Conservation (phyloP, 2,888 invertebrate species). For the Camponotus fellah region DNA sequence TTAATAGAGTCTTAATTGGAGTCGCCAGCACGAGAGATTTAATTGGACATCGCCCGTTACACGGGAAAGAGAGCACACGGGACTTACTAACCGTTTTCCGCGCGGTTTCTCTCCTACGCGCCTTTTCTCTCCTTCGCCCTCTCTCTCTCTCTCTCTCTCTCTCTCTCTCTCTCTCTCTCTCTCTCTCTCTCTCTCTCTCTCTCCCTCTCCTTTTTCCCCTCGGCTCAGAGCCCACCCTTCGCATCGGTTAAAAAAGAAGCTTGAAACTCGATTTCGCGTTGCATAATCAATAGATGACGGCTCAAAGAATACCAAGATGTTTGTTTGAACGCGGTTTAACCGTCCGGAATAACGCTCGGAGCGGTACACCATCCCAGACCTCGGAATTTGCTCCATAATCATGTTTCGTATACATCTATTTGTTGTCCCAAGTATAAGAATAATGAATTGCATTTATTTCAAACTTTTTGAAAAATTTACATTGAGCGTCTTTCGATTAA, state of each 20-base stretch:
- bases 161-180: neutral
- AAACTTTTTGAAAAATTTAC: neutral
- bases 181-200: neutral
- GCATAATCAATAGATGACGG: slow-evolving; percentile 65
- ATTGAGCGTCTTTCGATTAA: neutral
- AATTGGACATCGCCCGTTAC: slow-evolving; percentile 74
- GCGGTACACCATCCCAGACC: neutral
- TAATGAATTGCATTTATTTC: neutral
- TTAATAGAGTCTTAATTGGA: slow-evolving; percentile 79
- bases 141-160: neutral
- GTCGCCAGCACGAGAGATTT: slow-evolving; percentile 75
- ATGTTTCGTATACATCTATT: neutral
- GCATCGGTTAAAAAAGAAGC: neutral
- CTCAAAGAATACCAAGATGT: slow-evolving; percentile 70
- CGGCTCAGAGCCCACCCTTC: neutral
- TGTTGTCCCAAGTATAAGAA: neutral
- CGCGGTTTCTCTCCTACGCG: slow-evolving; percentile 40
- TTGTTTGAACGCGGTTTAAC: slow-evolving; percentile 56
- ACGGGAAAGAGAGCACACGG: slow-evolving; percentile 27
- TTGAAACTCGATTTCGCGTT: slow-evolving; percentile 46
- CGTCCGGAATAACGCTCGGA: neutral
- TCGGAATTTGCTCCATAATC: neutral
- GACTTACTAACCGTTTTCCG: slow-evolving; percentile 33
- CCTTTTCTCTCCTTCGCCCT: too few relatives aligned
- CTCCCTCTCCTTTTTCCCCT: neutral